These are phyloP conservation scores for Stegodyphus dumicola DNA, from an alignment of 1,140 invertebrate genomes.

Conservation along the genomic window DNA sequence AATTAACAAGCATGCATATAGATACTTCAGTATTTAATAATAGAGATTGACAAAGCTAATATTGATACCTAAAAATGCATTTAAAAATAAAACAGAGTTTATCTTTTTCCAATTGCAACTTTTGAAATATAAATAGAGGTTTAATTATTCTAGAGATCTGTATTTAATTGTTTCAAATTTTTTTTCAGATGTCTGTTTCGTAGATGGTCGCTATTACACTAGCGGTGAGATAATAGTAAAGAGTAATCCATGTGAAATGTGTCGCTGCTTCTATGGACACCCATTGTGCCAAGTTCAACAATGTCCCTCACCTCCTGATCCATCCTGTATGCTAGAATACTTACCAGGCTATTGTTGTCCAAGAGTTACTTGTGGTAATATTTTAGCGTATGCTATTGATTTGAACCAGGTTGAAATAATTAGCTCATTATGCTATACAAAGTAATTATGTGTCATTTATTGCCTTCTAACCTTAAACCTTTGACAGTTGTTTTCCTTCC, in stretches of 20 bases:
- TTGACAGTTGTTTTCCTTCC: too few species aligned
- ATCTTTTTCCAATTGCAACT: too few species aligned
- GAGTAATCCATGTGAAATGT: constrained; percentile 69
- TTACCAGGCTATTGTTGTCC: constrained; percentile 69
- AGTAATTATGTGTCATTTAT: too few species aligned
- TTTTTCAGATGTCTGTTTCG: constrained; percentile 68
- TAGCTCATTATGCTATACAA: not conserved
- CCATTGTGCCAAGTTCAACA: constrained; percentile 71
- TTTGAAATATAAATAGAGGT: too few species aligned
- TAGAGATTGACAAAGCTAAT: too few species aligned
- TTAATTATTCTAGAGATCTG: too few species aligned
- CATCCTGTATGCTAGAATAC: constrained; percentile 69
- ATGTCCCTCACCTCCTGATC: constrained; percentile 69
- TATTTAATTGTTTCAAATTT: not conserved
- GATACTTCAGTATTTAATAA: too few species aligned
- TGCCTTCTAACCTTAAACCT: too few species aligned
- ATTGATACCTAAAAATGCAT: too few species aligned
- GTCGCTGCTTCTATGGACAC: constrained; percentile 72
- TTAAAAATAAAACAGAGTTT: too few species aligned
- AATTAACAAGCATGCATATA: too few species aligned
- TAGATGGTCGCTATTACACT: constrained; percentile 68
- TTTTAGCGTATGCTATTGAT: not conserved
- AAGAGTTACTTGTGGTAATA: constrained; percentile 71
- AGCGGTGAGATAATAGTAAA: constrained; percentile 71
- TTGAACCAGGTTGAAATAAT: not conserved